Evolutionary conservation across 2,888 invertebrate genomes (phyloP).

Genomic region (Brenthis daphne): DNA sequence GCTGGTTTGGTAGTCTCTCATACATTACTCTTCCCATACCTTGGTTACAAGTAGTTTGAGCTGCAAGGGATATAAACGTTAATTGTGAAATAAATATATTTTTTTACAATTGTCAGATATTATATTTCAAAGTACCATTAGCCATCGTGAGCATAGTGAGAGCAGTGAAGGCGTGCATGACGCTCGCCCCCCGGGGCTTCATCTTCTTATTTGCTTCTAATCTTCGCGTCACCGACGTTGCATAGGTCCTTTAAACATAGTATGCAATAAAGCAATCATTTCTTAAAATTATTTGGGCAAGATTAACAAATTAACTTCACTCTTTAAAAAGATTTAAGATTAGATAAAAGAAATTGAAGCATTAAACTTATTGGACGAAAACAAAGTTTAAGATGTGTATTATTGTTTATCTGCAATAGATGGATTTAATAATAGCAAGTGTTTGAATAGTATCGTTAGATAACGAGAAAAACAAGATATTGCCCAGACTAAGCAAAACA

Average conservation of each 20-base stretch:
- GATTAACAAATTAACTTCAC: too few relatives aligned
- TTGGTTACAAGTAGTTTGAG: slow-evolving; percentile 95
- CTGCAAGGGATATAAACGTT: slow-evolving; percentile 64
- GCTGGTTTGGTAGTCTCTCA: slow-evolving; percentile 93
- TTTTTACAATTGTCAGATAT: background rate
- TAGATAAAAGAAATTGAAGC: slow-evolving; percentile 2
- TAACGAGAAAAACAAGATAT: slow-evolving; percentile 15
- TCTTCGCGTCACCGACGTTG: slow-evolving; percentile 63
- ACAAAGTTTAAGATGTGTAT: slow-evolving; percentile 4
- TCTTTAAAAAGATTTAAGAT: background rate
- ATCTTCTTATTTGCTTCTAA: slow-evolving; percentile 62
- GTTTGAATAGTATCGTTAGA: slow-evolving; percentile 14
- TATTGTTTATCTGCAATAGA: slow-evolving; percentile 13
- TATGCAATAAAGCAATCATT: background rate
- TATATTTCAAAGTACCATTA: slow-evolving; percentile 81
- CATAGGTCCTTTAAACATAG: slow-evolving; percentile 57
- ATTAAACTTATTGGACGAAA: slow-evolving; percentile 4
- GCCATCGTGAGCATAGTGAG: slow-evolving; percentile 92
- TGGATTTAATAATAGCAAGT: slow-evolving; percentile 6
- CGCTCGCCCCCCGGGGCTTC: slow-evolving; percentile 81
- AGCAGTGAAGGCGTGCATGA: slow-evolving; percentile 93
- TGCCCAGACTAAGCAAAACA: background rate
- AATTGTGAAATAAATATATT: background rate
- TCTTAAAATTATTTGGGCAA: background rate
- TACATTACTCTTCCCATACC: slow-evolving; percentile 94